Conservation (phyloP, 2,113 vertebrate species). For the Zeus faber region DNA sequence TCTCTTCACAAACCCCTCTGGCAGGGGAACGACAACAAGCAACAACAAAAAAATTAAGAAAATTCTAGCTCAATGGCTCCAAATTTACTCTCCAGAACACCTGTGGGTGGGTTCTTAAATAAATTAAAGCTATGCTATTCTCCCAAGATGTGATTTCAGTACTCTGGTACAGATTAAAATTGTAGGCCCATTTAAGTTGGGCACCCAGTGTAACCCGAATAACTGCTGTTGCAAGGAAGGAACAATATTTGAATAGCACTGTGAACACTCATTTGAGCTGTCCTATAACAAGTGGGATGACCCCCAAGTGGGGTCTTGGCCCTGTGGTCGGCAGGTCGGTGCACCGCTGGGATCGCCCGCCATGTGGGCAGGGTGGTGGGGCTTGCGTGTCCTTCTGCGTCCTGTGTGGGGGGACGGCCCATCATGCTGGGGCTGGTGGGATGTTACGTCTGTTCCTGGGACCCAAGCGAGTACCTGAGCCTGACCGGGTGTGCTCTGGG, state of each 20-base stretch:
- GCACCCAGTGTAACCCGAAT: constrained; percentile 64
- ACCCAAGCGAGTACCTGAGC: too few species aligned
- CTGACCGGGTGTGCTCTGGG: too few species aligned
- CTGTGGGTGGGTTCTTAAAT: constrained; percentile 62
- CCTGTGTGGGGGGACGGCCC: too few species aligned
- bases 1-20: constrained; percentile 52
- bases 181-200: constrained; percentile 73
- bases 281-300: too few species aligned
- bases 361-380: too few species aligned
- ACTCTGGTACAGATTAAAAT: constrained; percentile 72
- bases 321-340: too few species aligned
- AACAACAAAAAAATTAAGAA: background rate
- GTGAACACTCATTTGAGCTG: too few species aligned
- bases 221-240: constrained; percentile 53
- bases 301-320: too few species aligned
- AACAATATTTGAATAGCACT: constrained; percentile 52
- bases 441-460: too few species aligned
- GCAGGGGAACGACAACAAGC: constrained; percentile 36
- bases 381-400: too few species aligned
- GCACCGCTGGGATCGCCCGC: too few species aligned
- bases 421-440: too few species aligned
- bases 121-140: constrained; percentile 73
- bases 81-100: constrained; percentile 55
- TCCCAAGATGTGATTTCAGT: constrained; percentile 73
- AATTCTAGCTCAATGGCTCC: constrained; percentile 42